A percentile compares a stretch with the other conserved stretches of the same genome.
These are phyloP conservation scores for Hesperophylax magnus DNA, from an alignment of 1,140 invertebrate species.

Conservation along the genomic window DNA sequence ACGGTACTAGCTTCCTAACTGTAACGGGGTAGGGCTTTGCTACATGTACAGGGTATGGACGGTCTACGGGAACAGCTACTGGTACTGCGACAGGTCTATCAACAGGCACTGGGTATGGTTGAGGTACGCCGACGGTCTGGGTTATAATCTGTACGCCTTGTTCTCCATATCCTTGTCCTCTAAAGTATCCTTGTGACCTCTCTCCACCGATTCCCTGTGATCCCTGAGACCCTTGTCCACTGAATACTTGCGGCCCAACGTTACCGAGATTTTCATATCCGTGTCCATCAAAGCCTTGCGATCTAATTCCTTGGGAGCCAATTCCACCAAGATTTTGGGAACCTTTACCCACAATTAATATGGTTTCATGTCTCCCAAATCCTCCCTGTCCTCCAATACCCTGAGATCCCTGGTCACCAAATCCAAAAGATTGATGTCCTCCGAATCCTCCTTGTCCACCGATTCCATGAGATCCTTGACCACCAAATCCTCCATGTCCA, in stretches of 20 bases:
- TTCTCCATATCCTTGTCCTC: not conserved
- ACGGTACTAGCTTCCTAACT: conserved; percentile 58
- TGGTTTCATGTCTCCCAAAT: not conserved
- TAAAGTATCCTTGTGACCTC: not conserved
- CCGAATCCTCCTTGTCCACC: conserved; percentile 61
- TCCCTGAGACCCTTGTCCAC: conserved; percentile 58
- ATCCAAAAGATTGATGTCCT: conserved; percentile 63
- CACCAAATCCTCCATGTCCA: too few relatives aligned
- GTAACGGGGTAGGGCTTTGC: conserved; percentile 58
- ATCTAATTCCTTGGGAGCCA: too few relatives aligned
- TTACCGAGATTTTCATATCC: conserved; percentile 55
- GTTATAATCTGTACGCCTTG: conserved; percentile 45
- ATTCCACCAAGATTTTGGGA: too few relatives aligned
- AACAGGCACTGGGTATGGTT: conserved; percentile 66
- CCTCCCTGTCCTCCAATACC: not conserved
- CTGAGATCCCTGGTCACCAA: conserved; percentile 56
- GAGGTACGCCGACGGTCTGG: conserved; percentile 64
- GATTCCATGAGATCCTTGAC: not conserved
- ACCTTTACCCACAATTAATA: not conserved
- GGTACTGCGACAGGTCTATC: conserved; percentile 66
- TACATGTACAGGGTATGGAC: conserved; percentile 62
- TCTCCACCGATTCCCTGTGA: conserved; percentile 4
- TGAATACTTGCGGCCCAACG: conserved; percentile 65
- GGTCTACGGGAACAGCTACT: conserved; percentile 65
- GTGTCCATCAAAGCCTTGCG: not conserved